Conservation (phyloP, 2,113 vertebrate species). For the Ciconia maguari region DNA sequence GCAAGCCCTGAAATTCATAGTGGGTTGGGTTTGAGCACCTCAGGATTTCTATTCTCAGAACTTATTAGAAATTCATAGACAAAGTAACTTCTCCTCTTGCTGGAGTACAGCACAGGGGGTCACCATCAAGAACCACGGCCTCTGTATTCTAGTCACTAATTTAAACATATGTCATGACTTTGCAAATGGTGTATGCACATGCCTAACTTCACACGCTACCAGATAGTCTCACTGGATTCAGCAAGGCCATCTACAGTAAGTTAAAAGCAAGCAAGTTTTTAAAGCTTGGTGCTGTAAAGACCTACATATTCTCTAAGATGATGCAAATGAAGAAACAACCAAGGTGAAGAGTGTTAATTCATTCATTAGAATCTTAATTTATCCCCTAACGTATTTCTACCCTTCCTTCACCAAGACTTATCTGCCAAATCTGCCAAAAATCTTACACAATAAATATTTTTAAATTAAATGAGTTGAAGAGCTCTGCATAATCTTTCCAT, state of each 20-base stretch:
- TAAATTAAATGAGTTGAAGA: background rate
- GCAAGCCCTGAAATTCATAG: conserved; percentile 1
- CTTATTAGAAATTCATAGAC: conserved; percentile 27
- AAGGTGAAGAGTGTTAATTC: background rate
- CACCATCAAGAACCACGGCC: background rate
- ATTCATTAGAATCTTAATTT: conserved; percentile 18
- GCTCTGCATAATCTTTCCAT: background rate
- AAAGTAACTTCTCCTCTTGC: conserved; percentile 2
- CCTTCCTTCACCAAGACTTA: background rate
- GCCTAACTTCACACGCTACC: background rate
- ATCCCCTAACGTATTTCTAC: background rate
- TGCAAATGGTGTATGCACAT: background rate
- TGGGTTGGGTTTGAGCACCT: conserved; percentile 10
- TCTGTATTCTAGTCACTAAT: conserved; percentile 6
- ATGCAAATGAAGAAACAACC: background rate
- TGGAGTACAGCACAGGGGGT: background rate
- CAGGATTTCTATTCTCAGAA: conserved; percentile 26
- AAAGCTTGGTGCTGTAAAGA: background rate
- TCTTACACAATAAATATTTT: background rate
- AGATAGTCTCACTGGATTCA: background rate
- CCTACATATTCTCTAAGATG: background rate
- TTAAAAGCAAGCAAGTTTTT: background rate
- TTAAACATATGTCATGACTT: conserved; percentile 23
- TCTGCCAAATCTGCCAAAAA: background rate
- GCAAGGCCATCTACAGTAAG: background rate